These are phyloP conservation scores for Drosophila anomelani DNA, from an alignment of 2,888 invertebrate genomes.

Conservation along the genomic window DNA sequence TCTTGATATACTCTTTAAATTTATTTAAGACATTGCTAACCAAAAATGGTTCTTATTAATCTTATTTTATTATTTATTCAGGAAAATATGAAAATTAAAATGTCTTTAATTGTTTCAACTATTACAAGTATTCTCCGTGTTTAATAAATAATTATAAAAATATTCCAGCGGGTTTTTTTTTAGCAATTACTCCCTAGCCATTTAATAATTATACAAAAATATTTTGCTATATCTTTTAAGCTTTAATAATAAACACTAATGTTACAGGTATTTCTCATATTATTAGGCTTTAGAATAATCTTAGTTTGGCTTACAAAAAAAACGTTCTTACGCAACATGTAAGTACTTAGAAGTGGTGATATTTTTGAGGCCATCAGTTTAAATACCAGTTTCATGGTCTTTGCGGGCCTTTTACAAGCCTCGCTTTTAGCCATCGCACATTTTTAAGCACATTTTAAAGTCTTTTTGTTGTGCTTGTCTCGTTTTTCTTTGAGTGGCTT, in stretches of 20 bases:
- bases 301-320: background rate
- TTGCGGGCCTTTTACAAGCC: background rate
- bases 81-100: background rate
- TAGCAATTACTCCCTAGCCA: background rate
- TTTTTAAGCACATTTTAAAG: slow-evolving; percentile 66
- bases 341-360: background rate
- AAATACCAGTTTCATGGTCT: slow-evolving; percentile 16
- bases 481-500: slow-evolving; percentile 52
- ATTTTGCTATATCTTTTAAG: background rate
- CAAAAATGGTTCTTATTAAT: too few species aligned
- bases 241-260: background rate
- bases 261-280: background rate
- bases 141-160: background rate
- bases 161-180: background rate
- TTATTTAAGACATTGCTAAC: background rate
- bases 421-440: slow-evolving; percentile 54
- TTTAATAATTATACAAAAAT: background rate
- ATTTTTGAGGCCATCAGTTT: slow-evolving; percentile 1
- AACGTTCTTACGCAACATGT: background rate
- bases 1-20: background rate
- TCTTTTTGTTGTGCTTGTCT: slow-evolving; percentile 17
- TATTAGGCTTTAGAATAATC: background rate
- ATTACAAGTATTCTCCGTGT: background rate
- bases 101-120: too few species aligned
- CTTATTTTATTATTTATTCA: background rate